Percentiles rank a stretch among this genome's conserved stretches.
phyloP scores from a whole-genome alignment of 2,797 vertebrate species.

The Rhincodon typus region DNA sequence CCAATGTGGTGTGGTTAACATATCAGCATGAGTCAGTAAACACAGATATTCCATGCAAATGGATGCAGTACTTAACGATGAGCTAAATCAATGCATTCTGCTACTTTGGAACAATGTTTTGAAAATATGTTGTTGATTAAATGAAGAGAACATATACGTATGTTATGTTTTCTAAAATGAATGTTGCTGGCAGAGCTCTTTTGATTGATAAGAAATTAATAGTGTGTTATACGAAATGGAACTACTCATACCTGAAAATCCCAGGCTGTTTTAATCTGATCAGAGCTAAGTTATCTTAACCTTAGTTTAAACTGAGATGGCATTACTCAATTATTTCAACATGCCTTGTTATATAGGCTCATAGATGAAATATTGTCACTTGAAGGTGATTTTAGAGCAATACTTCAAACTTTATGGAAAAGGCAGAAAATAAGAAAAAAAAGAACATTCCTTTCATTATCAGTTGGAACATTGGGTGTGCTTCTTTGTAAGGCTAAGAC shows the following conservation, averaged over 20 bases:
- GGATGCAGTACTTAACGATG: background rate
- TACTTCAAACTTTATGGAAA: background rate
- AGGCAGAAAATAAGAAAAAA: background rate
- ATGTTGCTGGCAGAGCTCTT: background rate
- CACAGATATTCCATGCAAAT: background rate
- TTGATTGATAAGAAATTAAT: background rate
- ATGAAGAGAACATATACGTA: background rate
- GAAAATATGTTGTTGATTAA: background rate
- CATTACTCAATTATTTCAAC: background rate
- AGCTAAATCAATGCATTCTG: background rate
- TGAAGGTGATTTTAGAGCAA: background rate
- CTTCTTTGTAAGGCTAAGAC: too few relatives aligned
- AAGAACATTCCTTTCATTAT: background rate
- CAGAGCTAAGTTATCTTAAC: background rate
- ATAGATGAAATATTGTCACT: background rate
- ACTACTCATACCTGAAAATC: background rate
- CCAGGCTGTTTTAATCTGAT: background rate
- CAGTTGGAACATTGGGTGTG: background rate
- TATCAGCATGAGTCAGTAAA: background rate
- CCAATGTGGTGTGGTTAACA: background rate
- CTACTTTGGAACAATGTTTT: background rate
- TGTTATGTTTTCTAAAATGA: background rate
- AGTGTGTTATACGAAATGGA: background rate
- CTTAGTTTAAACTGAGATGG: background rate
- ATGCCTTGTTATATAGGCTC: background rate